Conservation (phyloP, 2,797 vertebrate genomes). For the Myotis daubentonii region DNA sequence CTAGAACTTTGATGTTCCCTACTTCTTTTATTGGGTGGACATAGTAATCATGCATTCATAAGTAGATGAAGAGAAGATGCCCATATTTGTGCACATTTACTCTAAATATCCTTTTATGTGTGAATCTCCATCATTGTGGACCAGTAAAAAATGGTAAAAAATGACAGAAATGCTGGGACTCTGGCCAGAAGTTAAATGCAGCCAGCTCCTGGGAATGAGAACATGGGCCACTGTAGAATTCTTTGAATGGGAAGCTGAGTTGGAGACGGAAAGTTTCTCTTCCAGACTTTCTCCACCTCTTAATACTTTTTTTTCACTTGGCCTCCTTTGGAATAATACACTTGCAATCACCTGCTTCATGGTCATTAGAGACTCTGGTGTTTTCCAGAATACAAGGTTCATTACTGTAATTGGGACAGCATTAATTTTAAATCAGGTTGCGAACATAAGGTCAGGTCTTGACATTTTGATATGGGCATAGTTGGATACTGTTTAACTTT, state of each 20-base stretch:
- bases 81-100: slow-evolving; percentile 23
- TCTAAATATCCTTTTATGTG: background rate
- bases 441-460: background rate
- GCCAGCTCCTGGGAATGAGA: background rate
- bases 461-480: background rate
- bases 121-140: slow-evolving; percentile 13
- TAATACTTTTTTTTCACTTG: background rate
- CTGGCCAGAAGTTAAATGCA: slow-evolving; percentile 42
- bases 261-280: background rate
- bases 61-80: slow-evolving; percentile 32
- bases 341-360: background rate
- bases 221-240: background rate
- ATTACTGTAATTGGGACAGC: background rate
- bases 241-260: slow-evolving; percentile 8
- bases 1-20: background rate
- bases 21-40: slow-evolving; percentile 34
- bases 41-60: slow-evolving; percentile 34
- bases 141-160: background rate
- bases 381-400: background rate
- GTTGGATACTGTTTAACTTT: background rate
- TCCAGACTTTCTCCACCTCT: background rate
- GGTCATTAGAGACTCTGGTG: background rate
- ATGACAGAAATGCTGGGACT: slow-evolving; percentile 3
- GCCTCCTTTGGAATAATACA: background rate
- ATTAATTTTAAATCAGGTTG: background rate